phyloP scores from a whole-genome alignment of 1,140 invertebrate species.

The Panagrolaimus sp. region DNA sequence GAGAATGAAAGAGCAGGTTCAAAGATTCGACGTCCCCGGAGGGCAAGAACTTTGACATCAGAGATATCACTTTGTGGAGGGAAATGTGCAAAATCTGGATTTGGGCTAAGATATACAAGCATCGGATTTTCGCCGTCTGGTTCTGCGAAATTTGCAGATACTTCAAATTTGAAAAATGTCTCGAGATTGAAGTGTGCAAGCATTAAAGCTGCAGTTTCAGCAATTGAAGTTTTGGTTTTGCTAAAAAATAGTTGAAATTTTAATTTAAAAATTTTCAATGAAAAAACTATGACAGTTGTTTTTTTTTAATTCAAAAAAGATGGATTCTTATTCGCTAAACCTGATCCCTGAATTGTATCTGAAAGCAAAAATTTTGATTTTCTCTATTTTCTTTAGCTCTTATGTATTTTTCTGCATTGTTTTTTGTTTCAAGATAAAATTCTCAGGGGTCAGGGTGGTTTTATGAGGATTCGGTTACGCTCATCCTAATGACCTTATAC shows the following conservation, averaged over 20 bases:
- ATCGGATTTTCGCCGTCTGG: neutral
- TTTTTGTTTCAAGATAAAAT: no score
- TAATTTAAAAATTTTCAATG: neutral
- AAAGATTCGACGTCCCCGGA: neutral
- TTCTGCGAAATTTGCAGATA: neutral
- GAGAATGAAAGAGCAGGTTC: neutral
- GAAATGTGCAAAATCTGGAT: neutral
- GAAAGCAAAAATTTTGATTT: no score
- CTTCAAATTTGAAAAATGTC: constrained; percentile 10
- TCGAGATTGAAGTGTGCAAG: constrained; percentile 5
- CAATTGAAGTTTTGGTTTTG: neutral
- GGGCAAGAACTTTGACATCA: neutral
- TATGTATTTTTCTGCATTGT: no score
- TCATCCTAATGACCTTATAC: no score
- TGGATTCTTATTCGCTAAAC: no score
- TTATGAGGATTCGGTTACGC: no score
- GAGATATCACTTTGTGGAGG: neutral
- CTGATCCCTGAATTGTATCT: no score
- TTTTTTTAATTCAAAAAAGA: no score
- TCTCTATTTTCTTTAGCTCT: no score
- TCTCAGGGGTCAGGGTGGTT: no score
- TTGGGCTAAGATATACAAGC: neutral
- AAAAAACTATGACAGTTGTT: no score
- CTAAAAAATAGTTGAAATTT: neutral
- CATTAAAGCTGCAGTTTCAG: neutral